phyloP scores from a whole-genome alignment of 2,797 vertebrate species.

The Percopsis omiscomaycus region DNA sequence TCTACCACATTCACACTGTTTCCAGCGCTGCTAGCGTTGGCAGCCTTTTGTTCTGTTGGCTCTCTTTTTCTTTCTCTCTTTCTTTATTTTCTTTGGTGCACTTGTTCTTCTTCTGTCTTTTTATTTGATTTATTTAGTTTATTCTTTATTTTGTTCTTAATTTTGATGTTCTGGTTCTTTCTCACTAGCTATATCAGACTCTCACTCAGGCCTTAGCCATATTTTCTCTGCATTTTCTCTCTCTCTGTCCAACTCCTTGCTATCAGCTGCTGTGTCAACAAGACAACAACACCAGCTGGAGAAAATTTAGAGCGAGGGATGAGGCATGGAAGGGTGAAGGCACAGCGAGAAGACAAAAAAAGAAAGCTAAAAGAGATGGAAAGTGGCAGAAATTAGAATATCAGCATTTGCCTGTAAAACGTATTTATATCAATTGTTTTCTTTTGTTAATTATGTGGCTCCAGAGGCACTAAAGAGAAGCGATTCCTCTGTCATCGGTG shows the following conservation, averaged over 20 bases:
- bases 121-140: too few relatives aligned
- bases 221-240: background rate
- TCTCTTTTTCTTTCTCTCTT: background rate
- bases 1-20: too few relatives aligned
- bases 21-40: too few relatives aligned
- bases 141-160: too few relatives aligned
- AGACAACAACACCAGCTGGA: conserved; percentile 14
- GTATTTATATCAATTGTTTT: too few relatives aligned
- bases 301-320: background rate
- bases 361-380: too few relatives aligned
- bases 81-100: background rate
- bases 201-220: background rate
- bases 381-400: too few relatives aligned
- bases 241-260: background rate
- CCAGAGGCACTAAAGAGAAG: too few relatives aligned
- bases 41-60: too few relatives aligned
- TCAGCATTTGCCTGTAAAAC: too few relatives aligned
- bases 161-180: background rate
- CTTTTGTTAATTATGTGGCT: too few relatives aligned
- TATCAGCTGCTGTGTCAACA: conserved; percentile 16
- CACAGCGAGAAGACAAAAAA: background rate
- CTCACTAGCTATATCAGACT: background rate
- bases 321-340: background rate
- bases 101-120: background rate
- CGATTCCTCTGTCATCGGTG: too few relatives aligned